Percentiles rank a stretch among this genome's conserved stretches.
Evolutionary conservation across 2,888 invertebrate genomes (phyloP).

Genomic region (Drosophila paracracens): DNA sequence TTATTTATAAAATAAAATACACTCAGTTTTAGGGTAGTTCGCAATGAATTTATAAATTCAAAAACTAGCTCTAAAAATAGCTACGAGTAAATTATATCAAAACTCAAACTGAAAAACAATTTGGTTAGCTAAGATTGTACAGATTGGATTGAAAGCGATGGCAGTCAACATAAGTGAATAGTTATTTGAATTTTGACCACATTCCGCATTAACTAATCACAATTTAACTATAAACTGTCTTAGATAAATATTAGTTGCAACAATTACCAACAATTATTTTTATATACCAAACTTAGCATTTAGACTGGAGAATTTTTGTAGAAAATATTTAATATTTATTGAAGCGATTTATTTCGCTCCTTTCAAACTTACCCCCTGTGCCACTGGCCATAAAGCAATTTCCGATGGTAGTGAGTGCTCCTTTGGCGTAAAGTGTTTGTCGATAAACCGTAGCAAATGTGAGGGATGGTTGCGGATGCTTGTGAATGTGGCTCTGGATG

Average conservation of each 20-base stretch:
- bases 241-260: background rate
- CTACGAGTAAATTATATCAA: rapidly evolving
- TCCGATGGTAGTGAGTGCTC: constrained; percentile 43
- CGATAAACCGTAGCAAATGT: constrained; percentile 73
- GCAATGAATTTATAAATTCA: background rate
- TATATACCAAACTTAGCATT: background rate
- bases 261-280: background rate
- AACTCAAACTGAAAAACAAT: background rate
- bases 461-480: constrained; percentile 44
- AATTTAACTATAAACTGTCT: background rate
- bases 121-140: background rate
- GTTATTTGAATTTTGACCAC: background rate
- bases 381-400: constrained; percentile 32
- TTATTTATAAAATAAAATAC: background rate
- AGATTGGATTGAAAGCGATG: too few relatives aligned
- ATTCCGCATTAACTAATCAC: background rate
- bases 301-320: too few relatives aligned
- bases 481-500: constrained; percentile 4
- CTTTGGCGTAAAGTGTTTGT: constrained; percentile 67
- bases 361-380: constrained; percentile 8
- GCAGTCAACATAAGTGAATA: too few relatives aligned
- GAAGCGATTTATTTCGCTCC: background rate
- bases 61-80: background rate
- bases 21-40: background rate
- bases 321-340: background rate